Percentiles rank a stretch among this genome's conserved stretches.
These are phyloP conservation scores for Exocentrus adspersus DNA, from an alignment of 2,888 invertebrate species.

Conservation along the genomic window DNA sequence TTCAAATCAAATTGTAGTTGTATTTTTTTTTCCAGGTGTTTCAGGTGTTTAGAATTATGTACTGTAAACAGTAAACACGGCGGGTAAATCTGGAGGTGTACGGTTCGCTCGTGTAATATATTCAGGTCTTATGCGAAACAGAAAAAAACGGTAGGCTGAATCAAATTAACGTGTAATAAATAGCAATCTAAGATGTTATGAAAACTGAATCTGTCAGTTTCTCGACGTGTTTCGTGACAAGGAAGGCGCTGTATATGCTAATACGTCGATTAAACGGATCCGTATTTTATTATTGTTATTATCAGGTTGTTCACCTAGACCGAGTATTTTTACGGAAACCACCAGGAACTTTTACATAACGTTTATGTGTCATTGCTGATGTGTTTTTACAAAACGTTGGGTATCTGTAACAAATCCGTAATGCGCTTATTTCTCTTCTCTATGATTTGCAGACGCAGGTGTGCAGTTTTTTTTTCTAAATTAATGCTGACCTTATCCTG, in stretches of 20 bases:
- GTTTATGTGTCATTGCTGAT: background rate
- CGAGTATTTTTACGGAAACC: background rate
- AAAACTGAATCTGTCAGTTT: background rate
- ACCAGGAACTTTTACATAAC: background rate
- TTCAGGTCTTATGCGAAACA: background rate
- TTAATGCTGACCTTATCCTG: background rate
- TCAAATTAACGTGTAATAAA: background rate
- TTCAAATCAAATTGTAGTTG: no score
- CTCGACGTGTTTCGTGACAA: background rate
- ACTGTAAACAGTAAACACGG: no score
- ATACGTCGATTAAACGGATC: background rate
- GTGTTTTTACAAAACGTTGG: background rate
- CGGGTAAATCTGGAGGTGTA: no score
- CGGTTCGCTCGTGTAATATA: background rate
- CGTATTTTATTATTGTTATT: background rate
- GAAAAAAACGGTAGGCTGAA: background rate
- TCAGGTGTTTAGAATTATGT: no score
- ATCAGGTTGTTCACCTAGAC: background rate
- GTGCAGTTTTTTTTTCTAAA: background rate
- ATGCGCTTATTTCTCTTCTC: background rate
- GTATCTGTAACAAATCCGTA: background rate
- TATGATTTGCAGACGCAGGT: background rate
- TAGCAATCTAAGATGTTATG: background rate
- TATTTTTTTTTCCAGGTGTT: no score
- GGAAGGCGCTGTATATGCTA: slow-evolving; percentile 3